Conservation (phyloP, 2,113 vertebrate genomes). For the Trogon melanurus region DNA sequence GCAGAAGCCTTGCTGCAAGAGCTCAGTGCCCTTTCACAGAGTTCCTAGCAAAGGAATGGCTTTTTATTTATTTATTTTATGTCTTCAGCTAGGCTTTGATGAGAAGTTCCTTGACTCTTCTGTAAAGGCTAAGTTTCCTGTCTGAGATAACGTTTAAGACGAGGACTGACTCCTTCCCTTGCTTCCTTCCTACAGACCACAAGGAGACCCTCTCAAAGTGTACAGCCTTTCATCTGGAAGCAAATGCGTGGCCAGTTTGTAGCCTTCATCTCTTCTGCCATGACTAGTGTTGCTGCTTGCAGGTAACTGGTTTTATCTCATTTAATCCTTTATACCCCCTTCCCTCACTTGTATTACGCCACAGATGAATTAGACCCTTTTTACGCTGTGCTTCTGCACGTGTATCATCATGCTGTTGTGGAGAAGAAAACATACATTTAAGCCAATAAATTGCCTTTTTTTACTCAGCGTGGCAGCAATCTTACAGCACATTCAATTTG, state of each 20-base stretch:
- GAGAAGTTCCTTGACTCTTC: not conserved
- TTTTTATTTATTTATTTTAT: conserved; percentile 47
- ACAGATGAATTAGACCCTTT: not conserved
- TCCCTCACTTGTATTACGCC: not conserved
- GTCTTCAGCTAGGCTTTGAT: conserved; percentile 47
- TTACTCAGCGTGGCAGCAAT: not conserved
- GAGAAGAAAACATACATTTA: not conserved
- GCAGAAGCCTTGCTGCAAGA: not conserved
- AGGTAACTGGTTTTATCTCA: not conserved
- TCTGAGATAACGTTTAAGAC: conserved; percentile 4
- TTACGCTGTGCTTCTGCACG: not conserved
- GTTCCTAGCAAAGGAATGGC: not conserved
- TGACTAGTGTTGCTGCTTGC: not conserved
- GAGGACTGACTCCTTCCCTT: conserved; percentile 16
- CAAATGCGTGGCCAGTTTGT: not conserved
- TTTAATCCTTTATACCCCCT: not conserved
- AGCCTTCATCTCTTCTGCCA: not conserved
- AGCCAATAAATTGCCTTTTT: not conserved
- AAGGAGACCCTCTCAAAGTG: not conserved
- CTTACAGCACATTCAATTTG: not conserved
- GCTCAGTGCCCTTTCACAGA: conserved; percentile 34
- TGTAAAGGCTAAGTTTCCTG: conserved; percentile 21
- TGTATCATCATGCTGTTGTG: not conserved
- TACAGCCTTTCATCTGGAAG: not conserved
- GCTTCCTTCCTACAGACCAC: conserved; percentile 32